Conservation (phyloP, 2,888 invertebrate genomes). For the Entomobrya proxima region DNA sequence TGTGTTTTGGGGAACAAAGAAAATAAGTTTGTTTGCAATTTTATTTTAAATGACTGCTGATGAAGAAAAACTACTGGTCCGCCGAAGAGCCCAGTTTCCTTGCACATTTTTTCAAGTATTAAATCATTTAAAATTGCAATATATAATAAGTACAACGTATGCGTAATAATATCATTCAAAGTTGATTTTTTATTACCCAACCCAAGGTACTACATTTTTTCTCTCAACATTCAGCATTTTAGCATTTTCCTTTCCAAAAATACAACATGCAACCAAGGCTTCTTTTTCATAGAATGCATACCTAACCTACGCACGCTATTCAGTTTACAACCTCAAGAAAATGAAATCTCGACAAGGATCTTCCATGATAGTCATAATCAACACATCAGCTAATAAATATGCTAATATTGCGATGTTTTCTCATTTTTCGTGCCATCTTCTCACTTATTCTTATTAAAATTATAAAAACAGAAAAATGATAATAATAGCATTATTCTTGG, state of each 20-base stretch:
- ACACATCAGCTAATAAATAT: background rate
- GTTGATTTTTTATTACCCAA: too few species aligned
- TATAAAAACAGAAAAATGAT: too few species aligned
- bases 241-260: background rate
- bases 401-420: background rate
- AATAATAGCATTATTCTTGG: too few species aligned
- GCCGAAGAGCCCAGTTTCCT: too few species aligned
- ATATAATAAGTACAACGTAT: too few species aligned
- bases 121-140: background rate
- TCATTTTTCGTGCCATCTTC: too few species aligned
- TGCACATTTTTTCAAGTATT: constrained; percentile 13
- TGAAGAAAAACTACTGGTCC: too few species aligned
- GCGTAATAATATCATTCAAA: too few species aligned
- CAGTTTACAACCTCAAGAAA: background rate
- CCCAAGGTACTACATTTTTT: background rate
- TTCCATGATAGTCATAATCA: background rate
- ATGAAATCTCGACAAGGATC: background rate
- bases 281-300: background rate
- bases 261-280: background rate
- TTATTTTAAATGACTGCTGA: background rate
- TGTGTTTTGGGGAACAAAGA: too few species aligned
- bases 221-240: background rate
- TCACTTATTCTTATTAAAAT: too few species aligned
- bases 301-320: constrained; percentile 20
- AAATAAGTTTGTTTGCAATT: background rate